These are phyloP conservation scores for Ellobium chinense DNA, from an alignment of 2,888 invertebrate species.

Conservation along the genomic window DNA sequence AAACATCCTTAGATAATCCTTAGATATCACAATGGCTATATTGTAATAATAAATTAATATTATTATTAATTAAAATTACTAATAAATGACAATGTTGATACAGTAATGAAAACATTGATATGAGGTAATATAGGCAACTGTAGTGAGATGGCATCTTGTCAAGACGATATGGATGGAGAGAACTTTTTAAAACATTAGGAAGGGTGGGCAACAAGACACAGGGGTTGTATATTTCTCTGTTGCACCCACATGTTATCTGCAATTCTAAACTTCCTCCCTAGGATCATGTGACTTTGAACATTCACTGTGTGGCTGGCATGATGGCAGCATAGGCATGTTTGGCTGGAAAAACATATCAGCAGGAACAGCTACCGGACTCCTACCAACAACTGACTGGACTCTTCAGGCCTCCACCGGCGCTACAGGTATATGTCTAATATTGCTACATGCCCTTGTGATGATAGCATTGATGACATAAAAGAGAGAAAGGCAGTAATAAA, in stretches of 20 bases:
- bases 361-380: constrained; percentile 53
- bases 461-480: too few species aligned
- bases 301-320: constrained; percentile 71
- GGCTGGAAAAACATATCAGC: constrained; percentile 65
- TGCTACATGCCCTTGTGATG: too few species aligned
- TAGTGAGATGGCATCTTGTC: too few species aligned
- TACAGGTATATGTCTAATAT: constrained; percentile 4
- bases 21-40: too few species aligned
- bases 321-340: constrained; percentile 66
- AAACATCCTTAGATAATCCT: too few species aligned
- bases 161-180: too few species aligned
- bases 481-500: too few species aligned
- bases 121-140: too few species aligned
- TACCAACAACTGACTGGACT: constrained; percentile 19
- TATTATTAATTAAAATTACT: too few species aligned
- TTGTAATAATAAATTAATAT: too few species aligned
- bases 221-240: constrained; percentile 7
- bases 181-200: too few species aligned
- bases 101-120: neutral
- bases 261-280: too few species aligned
- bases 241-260: neutral
- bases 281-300: constrained; percentile 72
- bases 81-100: neutral
- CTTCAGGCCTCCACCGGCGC: neutral
- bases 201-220: neutral